Base-by-base conservation (phyloP, 2,888 invertebrate genomes). In the Aphrophora alni region DNA sequence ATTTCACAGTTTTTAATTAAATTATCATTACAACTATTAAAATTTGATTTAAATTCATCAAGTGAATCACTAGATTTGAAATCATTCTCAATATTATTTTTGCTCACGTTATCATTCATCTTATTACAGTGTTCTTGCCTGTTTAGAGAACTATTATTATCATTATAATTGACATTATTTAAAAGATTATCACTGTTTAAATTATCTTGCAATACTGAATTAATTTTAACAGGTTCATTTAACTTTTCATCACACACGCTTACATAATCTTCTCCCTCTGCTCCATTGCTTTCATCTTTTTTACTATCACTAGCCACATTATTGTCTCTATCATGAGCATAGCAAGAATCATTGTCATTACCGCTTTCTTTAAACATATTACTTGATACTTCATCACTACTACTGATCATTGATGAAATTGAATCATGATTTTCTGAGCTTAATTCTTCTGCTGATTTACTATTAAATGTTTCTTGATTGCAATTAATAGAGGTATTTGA, bases 81-180 rank as follows among this genome's bases (percentile, higher is more conserved):
- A 59, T 21, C 21, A 4, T 4, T 59, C n/a, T 2, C 21, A 5
- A n/a, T 2, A 59, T 82, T 82, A 69, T 80, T 82, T 76, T 82
- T 72, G 25, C 14, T 73, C 28, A 33, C 74, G 74, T 74, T 82
- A 75, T 44, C 74, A 24, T 38, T 76, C 69, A 87, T 86, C 78
- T 88, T 87, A 21, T 88, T 87, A 38, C 85, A 84, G 17, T 87
- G 74, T 28, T 27, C 80, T 17, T 73, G 21, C 21, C n/a, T 27
- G 44, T 59, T 27, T 17, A 68, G 17, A 27, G 68, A 73, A 59
- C 27, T 38, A 77, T 51, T 74, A 75, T 59, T 59, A 14, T 72
- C 28, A 26, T 68, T 38, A 73, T 26, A 27, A 68, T 70, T 59
- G 14, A 38, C 74, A 77, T 24, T 51, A 44, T 75, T 70, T 70